phyloP scores from a whole-genome alignment of 2,797 vertebrate species.

The Lycodopsis pacificus region DNA sequence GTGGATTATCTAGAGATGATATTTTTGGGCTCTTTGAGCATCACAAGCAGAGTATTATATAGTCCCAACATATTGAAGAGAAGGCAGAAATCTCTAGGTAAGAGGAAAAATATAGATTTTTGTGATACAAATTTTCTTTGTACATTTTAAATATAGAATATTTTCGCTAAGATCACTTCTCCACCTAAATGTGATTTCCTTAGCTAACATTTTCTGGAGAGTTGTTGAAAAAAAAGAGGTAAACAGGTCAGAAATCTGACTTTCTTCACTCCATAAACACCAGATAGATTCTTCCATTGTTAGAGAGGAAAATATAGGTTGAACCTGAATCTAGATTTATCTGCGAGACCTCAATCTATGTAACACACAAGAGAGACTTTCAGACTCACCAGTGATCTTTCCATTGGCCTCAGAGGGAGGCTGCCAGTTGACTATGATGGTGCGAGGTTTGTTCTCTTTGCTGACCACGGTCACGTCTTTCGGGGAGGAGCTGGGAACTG shows the following conservation, averaged over 20 bases:
- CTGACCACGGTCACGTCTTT: constrained; percentile 99
- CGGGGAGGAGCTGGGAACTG: constrained; percentile 96
- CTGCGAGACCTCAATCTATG: background rate
- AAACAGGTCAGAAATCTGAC: background rate
- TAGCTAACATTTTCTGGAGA: background rate
- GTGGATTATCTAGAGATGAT: background rate
- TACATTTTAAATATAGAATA: background rate
- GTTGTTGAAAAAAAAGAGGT: background rate
- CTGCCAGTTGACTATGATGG: constrained; percentile 99
- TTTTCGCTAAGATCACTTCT: background rate
- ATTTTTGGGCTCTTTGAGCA: background rate
- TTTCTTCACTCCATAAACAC: background rate
- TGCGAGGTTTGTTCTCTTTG: constrained; percentile 97
- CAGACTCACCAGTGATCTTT: constrained; percentile 93
- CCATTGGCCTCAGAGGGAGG: constrained; percentile 98
- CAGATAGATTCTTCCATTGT: too few species aligned
- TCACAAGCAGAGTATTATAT: background rate
- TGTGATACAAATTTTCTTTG: background rate
- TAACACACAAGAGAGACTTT: background rate
- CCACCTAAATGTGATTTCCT: constrained; percentile 5
- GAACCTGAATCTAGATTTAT: background rate
- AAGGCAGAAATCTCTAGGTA: background rate
- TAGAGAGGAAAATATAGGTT: too few species aligned
- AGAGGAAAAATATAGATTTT: background rate
- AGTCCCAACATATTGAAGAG: background rate